Conservation (phyloP, 2,888 invertebrate species). For the Netelia fuscicornis region DNA sequence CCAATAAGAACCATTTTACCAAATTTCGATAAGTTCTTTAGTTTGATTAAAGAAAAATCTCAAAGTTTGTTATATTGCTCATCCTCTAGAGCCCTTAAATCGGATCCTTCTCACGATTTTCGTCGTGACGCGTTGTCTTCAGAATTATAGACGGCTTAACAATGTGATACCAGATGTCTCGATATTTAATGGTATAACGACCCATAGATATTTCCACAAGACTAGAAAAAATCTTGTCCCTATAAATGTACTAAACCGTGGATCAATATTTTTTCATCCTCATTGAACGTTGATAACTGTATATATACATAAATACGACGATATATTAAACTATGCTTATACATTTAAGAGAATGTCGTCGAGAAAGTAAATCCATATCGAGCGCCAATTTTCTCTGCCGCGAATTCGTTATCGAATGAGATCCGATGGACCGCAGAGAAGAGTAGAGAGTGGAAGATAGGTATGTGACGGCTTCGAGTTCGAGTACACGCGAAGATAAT, state of each 20-base stretch:
- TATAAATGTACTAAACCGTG: background rate
- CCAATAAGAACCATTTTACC: too few species aligned
- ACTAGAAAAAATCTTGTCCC: background rate
- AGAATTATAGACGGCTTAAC: too few species aligned
- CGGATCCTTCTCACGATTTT: too few species aligned
- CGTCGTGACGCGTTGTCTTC: too few species aligned
- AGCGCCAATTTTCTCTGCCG: background rate
- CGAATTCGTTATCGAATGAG: background rate
- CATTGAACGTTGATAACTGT: too few species aligned
- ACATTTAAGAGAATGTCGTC: background rate
- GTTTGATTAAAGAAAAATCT: too few species aligned
- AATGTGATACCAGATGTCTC: too few species aligned
- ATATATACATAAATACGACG: background rate
- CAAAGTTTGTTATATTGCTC: too few species aligned
- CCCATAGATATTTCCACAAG: background rate
- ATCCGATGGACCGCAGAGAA: background rate
- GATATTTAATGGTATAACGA: too few species aligned
- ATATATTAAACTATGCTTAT: too few species aligned
- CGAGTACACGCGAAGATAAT: conserved; percentile 32
- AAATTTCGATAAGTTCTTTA: too few species aligned
- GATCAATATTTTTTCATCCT: background rate
- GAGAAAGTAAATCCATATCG: background rate
- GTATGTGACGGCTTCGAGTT: background rate
- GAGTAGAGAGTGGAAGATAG: background rate
- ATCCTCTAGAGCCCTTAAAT: too few species aligned